Evolutionary conservation across 2,797 vertebrate species (phyloP).

Genomic region (Myiotriccus ornatus): DNA sequence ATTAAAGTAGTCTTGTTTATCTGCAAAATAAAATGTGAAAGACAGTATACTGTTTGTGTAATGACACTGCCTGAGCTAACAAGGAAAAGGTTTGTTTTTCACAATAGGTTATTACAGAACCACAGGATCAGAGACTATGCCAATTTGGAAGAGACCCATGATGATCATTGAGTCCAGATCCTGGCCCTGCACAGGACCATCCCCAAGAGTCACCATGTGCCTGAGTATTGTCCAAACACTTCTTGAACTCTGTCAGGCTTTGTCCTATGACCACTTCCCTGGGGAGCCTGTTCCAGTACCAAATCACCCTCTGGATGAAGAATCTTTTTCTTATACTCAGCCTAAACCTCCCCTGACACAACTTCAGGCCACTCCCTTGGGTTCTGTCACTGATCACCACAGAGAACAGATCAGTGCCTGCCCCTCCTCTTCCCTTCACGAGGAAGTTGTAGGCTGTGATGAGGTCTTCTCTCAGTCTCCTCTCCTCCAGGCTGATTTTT

Average conservation of each 20-base stretch:
- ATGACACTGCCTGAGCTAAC: background rate
- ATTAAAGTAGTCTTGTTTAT: conserved; percentile 23
- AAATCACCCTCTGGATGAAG: background rate
- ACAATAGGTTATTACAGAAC: background rate
- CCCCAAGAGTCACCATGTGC: background rate
- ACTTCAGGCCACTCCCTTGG: background rate
- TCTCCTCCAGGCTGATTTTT: background rate
- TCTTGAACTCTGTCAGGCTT: background rate
- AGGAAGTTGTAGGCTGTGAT: background rate
- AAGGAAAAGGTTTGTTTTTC: background rate
- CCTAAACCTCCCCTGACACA: background rate
- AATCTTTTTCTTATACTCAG: background rate
- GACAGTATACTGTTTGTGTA: background rate
- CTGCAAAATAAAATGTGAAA: conserved; percentile 29
- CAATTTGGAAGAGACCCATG: background rate
- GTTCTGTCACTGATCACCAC: background rate
- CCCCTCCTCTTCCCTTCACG: background rate
- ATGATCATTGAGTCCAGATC: background rate
- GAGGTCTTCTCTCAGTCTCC: background rate
- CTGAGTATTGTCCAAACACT: background rate
- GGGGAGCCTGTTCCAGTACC: background rate
- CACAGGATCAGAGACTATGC: background rate
- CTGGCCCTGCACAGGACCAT: background rate
- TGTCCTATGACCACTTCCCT: background rate
- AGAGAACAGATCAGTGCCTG: background rate